Evolutionary conservation across 1,140 invertebrate species (phyloP).

Genomic region (Gryllus bimaculatus): DNA sequence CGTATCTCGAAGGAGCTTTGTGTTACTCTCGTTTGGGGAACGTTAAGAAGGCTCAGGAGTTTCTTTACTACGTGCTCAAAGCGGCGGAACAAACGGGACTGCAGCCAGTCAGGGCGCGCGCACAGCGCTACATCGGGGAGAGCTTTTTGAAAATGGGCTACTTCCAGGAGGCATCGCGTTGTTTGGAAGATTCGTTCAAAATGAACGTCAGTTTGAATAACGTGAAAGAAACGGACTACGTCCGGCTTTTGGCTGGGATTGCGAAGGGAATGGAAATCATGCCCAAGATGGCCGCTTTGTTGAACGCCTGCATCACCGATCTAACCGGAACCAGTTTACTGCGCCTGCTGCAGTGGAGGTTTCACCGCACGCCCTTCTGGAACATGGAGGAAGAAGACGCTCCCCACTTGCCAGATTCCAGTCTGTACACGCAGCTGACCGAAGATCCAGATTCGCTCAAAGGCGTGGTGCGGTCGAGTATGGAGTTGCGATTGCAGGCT

Average conservation of each 20-base stretch:
- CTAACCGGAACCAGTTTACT: too few species aligned
- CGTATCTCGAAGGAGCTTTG: neutral
- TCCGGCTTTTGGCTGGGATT: neutral
- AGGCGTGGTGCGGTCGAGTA: too few species aligned
- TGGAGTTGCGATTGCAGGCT: too few species aligned
- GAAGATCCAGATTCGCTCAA: neutral
- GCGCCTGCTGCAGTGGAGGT: neutral
- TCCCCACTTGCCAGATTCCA: neutral
- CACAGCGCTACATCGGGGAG: neutral
- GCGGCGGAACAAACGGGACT: neutral
- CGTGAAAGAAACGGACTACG: neutral
- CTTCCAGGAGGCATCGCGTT: neutral
- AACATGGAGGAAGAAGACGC: neutral
- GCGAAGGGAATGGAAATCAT: neutral
- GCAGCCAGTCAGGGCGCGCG: neutral
- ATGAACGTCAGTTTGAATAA: neutral
- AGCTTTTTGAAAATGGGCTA: neutral
- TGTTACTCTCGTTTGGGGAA: neutral
- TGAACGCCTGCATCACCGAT: too few species aligned
- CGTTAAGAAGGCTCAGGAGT: neutral
- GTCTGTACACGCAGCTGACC: neutral
- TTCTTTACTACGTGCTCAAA: neutral
- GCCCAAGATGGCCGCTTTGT: neutral
- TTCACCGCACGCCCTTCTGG: neutral
- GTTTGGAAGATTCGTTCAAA: neutral